phyloP scores from a whole-genome alignment of 2,888 invertebrate genomes.

The Ctenicera cuprea region DNA sequence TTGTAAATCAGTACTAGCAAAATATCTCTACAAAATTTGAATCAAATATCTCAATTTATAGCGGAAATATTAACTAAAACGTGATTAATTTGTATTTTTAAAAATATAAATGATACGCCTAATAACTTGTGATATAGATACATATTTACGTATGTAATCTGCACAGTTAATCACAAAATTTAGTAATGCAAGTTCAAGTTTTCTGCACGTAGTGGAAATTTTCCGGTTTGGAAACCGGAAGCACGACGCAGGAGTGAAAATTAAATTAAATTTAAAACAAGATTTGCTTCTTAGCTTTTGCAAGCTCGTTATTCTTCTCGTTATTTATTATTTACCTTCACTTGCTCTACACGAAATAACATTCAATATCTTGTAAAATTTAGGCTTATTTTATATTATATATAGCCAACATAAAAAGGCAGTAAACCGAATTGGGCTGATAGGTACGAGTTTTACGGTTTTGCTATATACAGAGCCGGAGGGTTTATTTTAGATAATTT shows the following conservation, averaged over 20 bases:
- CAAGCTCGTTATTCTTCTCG: slow-evolving; percentile 18
- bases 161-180: not conserved
- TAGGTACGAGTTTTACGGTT: slow-evolving; percentile 57
- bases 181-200: not conserved
- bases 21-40: too few relatives aligned
- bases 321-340: slow-evolving; percentile 35
- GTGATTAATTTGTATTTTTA: too few relatives aligned
- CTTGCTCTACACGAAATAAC: slow-evolving; percentile 39
- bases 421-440: slow-evolving; percentile 57
- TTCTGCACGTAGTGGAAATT: slow-evolving; percentile 2
- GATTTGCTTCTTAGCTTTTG: slow-evolving; percentile 18
- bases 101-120: too few relatives aligned
- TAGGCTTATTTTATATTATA: slow-evolving; percentile 55
- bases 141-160: too few relatives aligned
- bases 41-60: too few relatives aligned
- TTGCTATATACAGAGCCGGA: slow-evolving; percentile 47
- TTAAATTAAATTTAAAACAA: slow-evolving; percentile 29
- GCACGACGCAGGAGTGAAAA: slow-evolving; percentile 6
- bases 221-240: not conserved
- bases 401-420: slow-evolving; percentile 55
- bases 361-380: slow-evolving; percentile 53
- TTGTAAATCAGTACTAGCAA: too few relatives aligned
- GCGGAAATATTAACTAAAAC: too few relatives aligned
- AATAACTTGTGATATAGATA: too few relatives aligned
- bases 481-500: slow-evolving; percentile 55